A percentile compares a stretch with the other conserved stretches of the same genome.
These are phyloP conservation scores for Drosophila nigricruria DNA, from an alignment of 2,888 invertebrate genomes.

Conservation along the genomic window DNA sequence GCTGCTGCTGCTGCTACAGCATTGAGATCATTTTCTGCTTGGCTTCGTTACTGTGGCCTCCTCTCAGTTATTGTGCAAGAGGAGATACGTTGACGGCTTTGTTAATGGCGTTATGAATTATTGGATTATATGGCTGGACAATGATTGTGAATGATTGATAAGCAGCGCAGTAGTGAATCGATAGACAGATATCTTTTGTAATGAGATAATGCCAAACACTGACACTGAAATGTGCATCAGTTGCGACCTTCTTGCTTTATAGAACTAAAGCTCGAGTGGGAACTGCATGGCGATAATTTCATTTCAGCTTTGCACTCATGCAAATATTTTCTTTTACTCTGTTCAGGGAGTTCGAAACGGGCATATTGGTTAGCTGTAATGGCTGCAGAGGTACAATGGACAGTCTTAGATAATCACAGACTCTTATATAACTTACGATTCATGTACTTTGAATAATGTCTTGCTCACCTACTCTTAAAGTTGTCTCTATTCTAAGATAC, in stretches of 20 bases:
- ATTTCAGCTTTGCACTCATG: not conserved
- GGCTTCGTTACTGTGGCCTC: conserved; percentile 58
- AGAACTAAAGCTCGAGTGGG: not conserved
- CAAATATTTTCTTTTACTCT: not conserved
- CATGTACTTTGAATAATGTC: not conserved
- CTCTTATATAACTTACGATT: not conserved
- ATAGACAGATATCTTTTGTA: not conserved
- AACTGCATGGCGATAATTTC: not conserved
- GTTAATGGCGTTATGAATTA: conserved; percentile 47
- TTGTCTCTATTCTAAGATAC: too few relatives aligned
- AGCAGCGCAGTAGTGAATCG: not conserved
- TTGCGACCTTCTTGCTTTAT: too few relatives aligned
- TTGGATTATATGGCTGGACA: conserved; percentile 13
- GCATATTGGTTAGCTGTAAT: not conserved
- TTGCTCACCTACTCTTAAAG: not conserved
- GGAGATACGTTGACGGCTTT: conserved; percentile 52
- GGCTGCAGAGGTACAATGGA: too few relatives aligned
- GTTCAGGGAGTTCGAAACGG: not conserved
- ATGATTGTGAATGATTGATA: conserved; percentile 4
- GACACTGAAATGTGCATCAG: not conserved
- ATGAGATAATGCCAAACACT: not conserved
- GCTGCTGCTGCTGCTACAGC: conserved; percentile 24
- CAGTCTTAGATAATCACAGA: not conserved
- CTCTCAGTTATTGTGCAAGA: conserved; percentile 13
- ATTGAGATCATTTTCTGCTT: conserved; percentile 65